Evolutionary conservation across 1,140 invertebrate species (phyloP).

Genomic region (Scylla paramamosain): DNA sequence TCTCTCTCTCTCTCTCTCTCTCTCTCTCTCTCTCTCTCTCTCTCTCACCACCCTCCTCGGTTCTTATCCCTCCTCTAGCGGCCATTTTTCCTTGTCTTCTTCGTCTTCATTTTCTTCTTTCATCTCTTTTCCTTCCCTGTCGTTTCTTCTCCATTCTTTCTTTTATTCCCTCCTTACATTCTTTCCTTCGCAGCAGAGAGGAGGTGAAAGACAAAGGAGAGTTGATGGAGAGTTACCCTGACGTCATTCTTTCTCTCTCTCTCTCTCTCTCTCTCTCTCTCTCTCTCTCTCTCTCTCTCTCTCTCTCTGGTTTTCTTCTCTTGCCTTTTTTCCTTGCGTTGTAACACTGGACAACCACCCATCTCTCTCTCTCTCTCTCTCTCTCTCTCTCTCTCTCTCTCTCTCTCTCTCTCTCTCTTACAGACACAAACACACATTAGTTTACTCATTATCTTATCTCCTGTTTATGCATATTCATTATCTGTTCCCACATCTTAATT

Average conservation of each 20-base stretch:
- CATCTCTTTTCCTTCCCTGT: not conserved
- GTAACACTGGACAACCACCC: too few relatives aligned
- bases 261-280: conserved; percentile 18
- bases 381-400: not conserved
- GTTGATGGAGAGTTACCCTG: not conserved
- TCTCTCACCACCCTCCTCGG: not conserved
- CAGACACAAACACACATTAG: too few relatives aligned
- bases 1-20: conserved; percentile 28
- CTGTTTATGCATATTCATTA: too few relatives aligned
- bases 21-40: not conserved
- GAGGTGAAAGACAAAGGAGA: conserved; percentile 7
- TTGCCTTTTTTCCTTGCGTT: not conserved
- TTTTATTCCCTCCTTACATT: not conserved
- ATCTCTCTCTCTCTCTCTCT: conserved; percentile 36
- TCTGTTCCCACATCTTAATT: too few relatives aligned
- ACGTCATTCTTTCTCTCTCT: not conserved
- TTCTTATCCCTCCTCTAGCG: not conserved
- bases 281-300: conserved; percentile 36
- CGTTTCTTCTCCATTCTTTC: too few relatives aligned
- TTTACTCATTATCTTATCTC: too few relatives aligned
- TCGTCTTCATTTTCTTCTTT: not conserved
- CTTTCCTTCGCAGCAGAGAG: not conserved
- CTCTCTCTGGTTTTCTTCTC: not conserved
- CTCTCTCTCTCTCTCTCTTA: conserved; percentile 47
- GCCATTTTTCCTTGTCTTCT: not conserved